A percentile compares a stretch with the other conserved stretches of the same genome.
These are phyloP conservation scores for Drosophila bipectinata DNA, from an alignment of 1,140 invertebrate species.

Conservation along the genomic window DNA sequence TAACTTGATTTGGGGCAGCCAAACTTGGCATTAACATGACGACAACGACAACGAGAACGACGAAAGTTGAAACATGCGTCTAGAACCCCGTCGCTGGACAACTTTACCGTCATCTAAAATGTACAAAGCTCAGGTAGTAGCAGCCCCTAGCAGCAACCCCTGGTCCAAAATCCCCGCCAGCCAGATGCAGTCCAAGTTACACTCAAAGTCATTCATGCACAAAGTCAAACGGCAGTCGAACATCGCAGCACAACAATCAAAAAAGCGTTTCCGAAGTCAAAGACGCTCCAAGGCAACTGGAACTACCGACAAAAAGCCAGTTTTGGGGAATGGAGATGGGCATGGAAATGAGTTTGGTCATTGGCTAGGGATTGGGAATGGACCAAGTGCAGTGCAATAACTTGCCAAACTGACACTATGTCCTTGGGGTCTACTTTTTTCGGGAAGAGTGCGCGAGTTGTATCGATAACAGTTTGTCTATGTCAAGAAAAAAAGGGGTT, in stretches of 20 bases:
- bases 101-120: constrained; percentile 74
- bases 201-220: constrained; percentile 72
- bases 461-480: constrained; percentile 41
- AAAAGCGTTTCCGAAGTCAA: constrained; percentile 70
- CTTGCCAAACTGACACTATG: constrained; percentile 67
- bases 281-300: constrained; percentile 60
- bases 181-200: constrained; percentile 58
- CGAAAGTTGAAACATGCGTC: constrained; percentile 51
- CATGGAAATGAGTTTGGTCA: constrained; percentile 28
- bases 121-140: constrained; percentile 61
- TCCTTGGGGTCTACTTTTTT: constrained; percentile 64
- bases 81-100: constrained; percentile 46
- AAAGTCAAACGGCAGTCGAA: constrained; percentile 65
- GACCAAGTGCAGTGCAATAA: constrained; percentile 63
- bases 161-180: constrained; percentile 19
- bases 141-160: neutral
- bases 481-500: constrained; percentile 10
- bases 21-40: constrained; percentile 55
- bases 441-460: constrained; percentile 28
- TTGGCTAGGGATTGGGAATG: constrained; percentile 27
- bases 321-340: constrained; percentile 18
- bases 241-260: constrained; percentile 74
- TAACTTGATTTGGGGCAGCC: constrained; percentile 63
- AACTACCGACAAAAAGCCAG: constrained; percentile 12
- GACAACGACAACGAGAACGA: constrained; percentile 17